Conservation (phyloP, 2,113 vertebrate species). For the Hepsetus odoe region DNA sequence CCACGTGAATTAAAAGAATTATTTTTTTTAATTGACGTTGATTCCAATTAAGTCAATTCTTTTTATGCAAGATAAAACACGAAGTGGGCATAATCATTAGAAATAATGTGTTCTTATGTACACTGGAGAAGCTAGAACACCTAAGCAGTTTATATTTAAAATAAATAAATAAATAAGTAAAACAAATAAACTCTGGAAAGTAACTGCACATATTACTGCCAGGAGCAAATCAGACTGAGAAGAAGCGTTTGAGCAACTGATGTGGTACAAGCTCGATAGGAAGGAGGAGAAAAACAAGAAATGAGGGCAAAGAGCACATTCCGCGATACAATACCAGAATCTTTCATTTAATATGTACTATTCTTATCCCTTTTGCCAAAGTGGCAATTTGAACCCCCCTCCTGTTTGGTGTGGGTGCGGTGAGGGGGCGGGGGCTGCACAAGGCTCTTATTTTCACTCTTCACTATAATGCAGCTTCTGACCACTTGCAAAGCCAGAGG, state of each 20-base stretch:
- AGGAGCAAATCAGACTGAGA: neutral
- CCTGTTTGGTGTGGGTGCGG: constrained; percentile 40
- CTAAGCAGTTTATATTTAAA: neutral
- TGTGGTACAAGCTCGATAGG: constrained; percentile 44
- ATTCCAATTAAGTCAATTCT: neutral
- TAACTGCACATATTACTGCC: neutral
- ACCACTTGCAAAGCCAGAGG: constrained; percentile 46
- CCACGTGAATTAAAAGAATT: neutral
- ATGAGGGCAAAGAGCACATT: constrained; percentile 74
- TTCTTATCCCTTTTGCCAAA: constrained; percentile 72
- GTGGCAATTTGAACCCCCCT: constrained; percentile 69
- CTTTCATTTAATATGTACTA: constrained; percentile 74
- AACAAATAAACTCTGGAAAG: neutral
- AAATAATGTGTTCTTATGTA: neutral
- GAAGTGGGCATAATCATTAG: neutral
- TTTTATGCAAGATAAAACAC: neutral
- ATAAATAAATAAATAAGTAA: neutral
- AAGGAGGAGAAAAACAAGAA: constrained; percentile 58
- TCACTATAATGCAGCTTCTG: constrained; percentile 53
- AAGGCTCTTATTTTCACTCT: constrained; percentile 64
- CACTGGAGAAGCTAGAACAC: neutral
- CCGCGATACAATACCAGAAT: constrained; percentile 72
- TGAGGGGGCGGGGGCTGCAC: constrained; percentile 56
- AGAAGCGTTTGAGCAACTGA: constrained; percentile 45
- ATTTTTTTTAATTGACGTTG: neutral